Evolutionary conservation across 2,113 vertebrate genomes (phyloP).

Genomic region (Tamias sibiricus): DNA sequence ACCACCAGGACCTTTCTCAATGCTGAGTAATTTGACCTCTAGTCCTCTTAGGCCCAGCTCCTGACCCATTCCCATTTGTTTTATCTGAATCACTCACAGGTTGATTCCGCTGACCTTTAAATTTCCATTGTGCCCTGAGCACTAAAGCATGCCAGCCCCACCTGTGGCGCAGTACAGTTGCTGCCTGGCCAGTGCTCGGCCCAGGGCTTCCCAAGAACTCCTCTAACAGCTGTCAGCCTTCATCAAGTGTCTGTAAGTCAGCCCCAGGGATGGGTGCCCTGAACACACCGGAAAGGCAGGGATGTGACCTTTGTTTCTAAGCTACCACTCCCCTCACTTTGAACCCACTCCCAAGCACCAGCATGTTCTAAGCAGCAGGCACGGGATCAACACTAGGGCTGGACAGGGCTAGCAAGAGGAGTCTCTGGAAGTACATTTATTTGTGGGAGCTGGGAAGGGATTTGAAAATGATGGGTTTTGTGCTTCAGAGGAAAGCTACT

Average conservation of each 20-base stretch:
- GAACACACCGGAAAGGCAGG: background rate
- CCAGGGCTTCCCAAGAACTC: background rate
- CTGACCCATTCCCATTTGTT: background rate
- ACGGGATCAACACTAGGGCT: background rate
- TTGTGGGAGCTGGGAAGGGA: conserved; percentile 7
- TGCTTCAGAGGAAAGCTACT: background rate
- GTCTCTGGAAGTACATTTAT: background rate
- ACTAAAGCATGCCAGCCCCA: background rate
- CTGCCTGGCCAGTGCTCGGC: no score
- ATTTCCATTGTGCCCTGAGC: background rate
- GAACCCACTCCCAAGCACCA: background rate
- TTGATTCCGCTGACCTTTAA: background rate
- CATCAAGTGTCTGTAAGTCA: background rate
- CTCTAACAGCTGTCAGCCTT: background rate
- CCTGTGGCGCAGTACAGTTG: background rate
- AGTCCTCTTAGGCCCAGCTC: background rate
- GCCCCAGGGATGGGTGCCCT: background rate
- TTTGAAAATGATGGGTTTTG: conserved; percentile 16
- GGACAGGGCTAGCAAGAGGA: background rate
- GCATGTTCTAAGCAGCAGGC: background rate
- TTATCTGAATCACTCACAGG: background rate
- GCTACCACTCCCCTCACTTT: background rate
- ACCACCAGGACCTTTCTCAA: background rate
- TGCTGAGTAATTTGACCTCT: background rate
- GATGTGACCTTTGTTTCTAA: background rate